phyloP scores from a whole-genome alignment of 1,140 invertebrate species.

The Thereuonema tuberculata region DNA sequence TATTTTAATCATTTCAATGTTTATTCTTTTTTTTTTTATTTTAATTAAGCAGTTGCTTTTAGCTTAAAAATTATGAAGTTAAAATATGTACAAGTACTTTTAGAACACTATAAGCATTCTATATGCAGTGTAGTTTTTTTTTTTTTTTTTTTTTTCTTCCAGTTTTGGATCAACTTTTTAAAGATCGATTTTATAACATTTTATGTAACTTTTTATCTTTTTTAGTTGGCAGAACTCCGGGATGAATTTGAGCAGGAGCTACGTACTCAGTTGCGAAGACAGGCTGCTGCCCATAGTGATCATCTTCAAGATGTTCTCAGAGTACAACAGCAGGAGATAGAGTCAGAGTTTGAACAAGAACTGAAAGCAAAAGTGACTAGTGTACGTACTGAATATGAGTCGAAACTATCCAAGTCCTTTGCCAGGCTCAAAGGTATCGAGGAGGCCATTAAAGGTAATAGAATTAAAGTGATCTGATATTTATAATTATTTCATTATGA shows the following conservation, averaged over 20 bases:
- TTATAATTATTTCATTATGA: not conserved
- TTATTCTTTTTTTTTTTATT: too few species aligned
- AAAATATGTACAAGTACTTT: too few species aligned
- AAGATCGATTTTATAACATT: too few species aligned
- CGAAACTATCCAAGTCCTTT: conserved; percentile 61
- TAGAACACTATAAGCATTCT: not conserved
- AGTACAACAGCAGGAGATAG: conserved; percentile 52
- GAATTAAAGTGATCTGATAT: not conserved
- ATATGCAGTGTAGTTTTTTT: not conserved
- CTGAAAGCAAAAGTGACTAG: conserved; percentile 48
- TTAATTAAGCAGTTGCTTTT: too few species aligned
- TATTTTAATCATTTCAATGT: too few species aligned
- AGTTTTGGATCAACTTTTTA: too few species aligned
- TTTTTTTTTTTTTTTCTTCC: too few species aligned
- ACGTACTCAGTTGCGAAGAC: conserved; percentile 56
- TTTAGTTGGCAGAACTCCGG: conserved; percentile 43
- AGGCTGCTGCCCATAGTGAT: conserved; percentile 66
- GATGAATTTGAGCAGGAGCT: conserved; percentile 56
- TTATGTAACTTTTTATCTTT: too few species aligned
- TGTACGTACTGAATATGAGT: conserved; percentile 54
- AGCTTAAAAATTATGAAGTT: too few species aligned
- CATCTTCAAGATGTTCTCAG: conserved; percentile 59
- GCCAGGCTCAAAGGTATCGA: conserved; percentile 77
- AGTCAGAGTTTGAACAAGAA: conserved; percentile 44
- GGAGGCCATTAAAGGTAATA: conserved; percentile 64